Base-by-base conservation (phyloP, 2,797 vertebrate genomes). In the Knipowitschia caucasica region DNA sequence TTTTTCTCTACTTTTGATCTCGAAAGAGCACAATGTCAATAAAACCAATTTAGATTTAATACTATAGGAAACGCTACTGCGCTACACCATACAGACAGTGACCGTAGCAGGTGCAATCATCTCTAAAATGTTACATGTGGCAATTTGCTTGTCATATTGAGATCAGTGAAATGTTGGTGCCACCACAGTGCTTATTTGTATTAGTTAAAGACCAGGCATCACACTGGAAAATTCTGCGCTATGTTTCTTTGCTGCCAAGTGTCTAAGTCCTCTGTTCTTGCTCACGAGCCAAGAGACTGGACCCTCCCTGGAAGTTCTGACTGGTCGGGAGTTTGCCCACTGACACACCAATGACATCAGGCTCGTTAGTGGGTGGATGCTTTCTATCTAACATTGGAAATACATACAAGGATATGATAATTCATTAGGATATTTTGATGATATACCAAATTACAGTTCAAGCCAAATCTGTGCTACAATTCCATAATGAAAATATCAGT, bases 331-430 rank as follows among this genome's bases (percentile, higher is more conserved):
- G 43, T 39, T 52, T 53, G 21, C 29, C 25, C 4, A 33, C 46
- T 56, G 40, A 74, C 71, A 79, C 80, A 78, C 80, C 29, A 57
- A 73, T 79, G 73, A 84, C 71, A 74, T 85, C 67, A 69, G 60
- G 29, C 57, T n/a, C 23, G n/a, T 42, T 43, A 25, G n/a, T 51
- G 50, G 50, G 39, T 15, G 54, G 64, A 80, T 9, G 24, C 36
- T 42, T 20, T 42, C 62, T 14, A 10, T 31, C 31, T 62, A 45
- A 27, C 39, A 27, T 14, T 27, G 23, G 15, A 47, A 20, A 31
- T 31, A n/a, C 3, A 14, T 31, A 20, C 9, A 10, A n/a, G 17
- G 36, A 21, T 20, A 39, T 39, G 5, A 39, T 12, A 42, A 12
- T 24, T 42, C 20, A 42, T 2, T 12, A 12, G 6, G 7, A 25